Evolutionary conservation across 2,888 invertebrate genomes (phyloP).

Genomic region (Tetragonisca angustula): DNA sequence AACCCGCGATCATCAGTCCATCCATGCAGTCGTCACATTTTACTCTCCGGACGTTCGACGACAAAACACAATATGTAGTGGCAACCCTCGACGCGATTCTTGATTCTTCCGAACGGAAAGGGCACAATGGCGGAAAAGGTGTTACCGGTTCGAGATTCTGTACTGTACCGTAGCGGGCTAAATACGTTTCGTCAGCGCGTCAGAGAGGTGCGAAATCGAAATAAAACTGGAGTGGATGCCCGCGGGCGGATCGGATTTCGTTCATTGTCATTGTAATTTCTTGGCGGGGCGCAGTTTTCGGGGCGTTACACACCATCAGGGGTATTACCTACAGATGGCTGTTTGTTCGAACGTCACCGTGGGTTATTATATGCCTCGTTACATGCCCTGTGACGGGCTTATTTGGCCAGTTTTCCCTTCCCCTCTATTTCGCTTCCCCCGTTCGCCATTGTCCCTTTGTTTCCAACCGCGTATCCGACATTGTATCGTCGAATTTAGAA

Average conservation of each 20-base stretch:
- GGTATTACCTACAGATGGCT: conserved; percentile 84
- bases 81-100: conserved; percentile 57
- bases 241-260: conserved; percentile 83
- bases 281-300: conserved; percentile 82
- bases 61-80: background rate
- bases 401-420: conserved; percentile 63
- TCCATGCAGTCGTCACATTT: background rate
- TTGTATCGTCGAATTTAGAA: conserved; percentile 40
- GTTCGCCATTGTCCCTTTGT: conserved; percentile 46
- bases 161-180: conserved; percentile 5
- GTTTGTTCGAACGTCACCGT: conserved; percentile 82
- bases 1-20: background rate
- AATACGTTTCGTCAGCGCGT: conserved; percentile 45
- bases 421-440: conserved; percentile 28
- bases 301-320: conserved; percentile 82
- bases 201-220: conserved; percentile 62
- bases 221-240: conserved; percentile 76
- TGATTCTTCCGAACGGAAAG: conserved; percentile 33
- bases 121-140: conserved; percentile 72
- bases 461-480: conserved; percentile 36
- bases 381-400: conserved; percentile 74
- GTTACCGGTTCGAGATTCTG: conserved; percentile 66
- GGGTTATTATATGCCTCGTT: conserved; percentile 84
- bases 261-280: conserved; percentile 84
- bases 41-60: background rate